phyloP scores from a whole-genome alignment of 92 coral and sea anemone genomes.

The Actinernus sp. region DNA sequence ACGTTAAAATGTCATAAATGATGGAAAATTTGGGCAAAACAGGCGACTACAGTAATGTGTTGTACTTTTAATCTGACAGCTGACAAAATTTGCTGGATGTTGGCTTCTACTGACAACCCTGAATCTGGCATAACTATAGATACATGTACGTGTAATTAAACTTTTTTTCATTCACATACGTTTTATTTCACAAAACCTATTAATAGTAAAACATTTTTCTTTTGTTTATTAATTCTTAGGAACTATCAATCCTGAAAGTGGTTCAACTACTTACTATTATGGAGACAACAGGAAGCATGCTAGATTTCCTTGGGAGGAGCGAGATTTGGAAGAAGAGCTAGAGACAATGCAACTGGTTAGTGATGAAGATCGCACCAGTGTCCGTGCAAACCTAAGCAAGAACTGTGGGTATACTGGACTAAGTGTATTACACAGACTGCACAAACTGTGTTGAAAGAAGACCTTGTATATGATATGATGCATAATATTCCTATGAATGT shows the following conservation, averaged over 20 bases:
- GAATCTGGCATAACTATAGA: no score
- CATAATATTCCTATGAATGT: constrained; percentile 47
- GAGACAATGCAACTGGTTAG: constrained; percentile 37
- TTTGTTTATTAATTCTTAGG: no score
- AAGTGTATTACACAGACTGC: constrained; percentile 51
- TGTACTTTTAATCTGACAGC: no score
- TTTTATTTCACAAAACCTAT: no score
- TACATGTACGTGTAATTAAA: no score
- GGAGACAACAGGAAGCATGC: constrained; percentile 58
- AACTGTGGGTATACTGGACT: constrained; percentile 57
- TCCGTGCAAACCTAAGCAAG: constrained; percentile 34
- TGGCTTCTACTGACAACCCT: no score
- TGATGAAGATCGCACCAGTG: constrained; percentile 45
- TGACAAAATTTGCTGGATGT: no score
- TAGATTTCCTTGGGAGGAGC: constrained; percentile 35
- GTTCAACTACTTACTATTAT: constrained; percentile 45
- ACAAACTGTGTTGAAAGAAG: constrained; percentile 50
- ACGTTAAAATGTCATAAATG: no score
- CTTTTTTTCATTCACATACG: no score
- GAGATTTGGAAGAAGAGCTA: constrained; percentile 49
- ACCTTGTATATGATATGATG: constrained; percentile 64
- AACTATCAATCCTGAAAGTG: constrained; percentile 40
- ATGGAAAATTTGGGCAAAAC: no score
- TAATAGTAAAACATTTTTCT: no score
- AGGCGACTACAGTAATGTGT: no score